Evolutionary conservation across 2,888 invertebrate species (phyloP), one percentile per base, ranked within the genome.

Genomic region (Scelioninae gen. 1): DNA sequence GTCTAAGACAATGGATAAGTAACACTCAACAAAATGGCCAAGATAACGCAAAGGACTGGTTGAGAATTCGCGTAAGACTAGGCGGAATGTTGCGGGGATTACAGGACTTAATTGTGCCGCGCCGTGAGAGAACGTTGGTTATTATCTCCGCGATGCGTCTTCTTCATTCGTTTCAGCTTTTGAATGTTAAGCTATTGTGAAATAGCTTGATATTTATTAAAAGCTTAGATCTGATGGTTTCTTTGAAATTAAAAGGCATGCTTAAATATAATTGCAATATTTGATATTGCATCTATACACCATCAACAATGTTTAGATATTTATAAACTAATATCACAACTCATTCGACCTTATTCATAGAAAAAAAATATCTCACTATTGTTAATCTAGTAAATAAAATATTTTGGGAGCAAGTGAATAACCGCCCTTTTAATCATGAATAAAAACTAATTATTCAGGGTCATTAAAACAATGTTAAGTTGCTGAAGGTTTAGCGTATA

Each of bases 1-100:
- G 83, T 84, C 86, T 65, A 82, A 88, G 87, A 91, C 90, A 91
- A 90, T 91, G 88, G 89, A 88, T 88, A 88, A 90, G 89, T 88
- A 88, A 89, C 88, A 87, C 72, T 78, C 83, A 85, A 87, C 88
- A 88, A 88, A 86, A 88, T 86, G 83, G 83, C 77, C 58, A 74
- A 89, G 90, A 90, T 90, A 90, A 90, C 87, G 87, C 68, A 75
- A 84, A 87, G 86, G 83, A 75, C 69, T 62, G 69, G 69, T 78
- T 76, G 69, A 81, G 83, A 85, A 86, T 85, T 83, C 83, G 71
- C 76, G 49, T 81, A 75, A 79, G 72, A 81, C 83, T 81, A 82
- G 72, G 34, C 63, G 78, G 74, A 86, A 85, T 84, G 84, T 78
- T 75, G 65, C 62, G 66, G 76, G 84, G 86, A 86, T 86, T 86